Conservation (phyloP, 2,113 vertebrate genomes). For the Stigmatopora nigra region DNA sequence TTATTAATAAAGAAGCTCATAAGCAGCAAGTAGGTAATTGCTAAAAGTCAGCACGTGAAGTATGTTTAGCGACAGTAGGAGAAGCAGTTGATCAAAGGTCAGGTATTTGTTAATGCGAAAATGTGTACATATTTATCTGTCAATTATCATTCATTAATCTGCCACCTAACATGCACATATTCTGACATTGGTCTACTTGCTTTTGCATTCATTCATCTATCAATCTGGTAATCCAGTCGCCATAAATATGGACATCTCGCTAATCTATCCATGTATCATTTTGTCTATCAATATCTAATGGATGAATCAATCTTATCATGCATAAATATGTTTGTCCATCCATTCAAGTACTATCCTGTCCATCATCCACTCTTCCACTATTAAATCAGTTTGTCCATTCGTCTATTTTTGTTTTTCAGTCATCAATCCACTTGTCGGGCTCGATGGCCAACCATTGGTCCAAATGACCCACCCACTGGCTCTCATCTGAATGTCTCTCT, state of each 20-base stretch:
- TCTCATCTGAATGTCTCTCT: background rate
- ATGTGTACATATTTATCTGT: background rate
- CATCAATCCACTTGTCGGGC: no score
- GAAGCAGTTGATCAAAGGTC: background rate
- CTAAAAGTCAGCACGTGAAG: constrained; percentile 2
- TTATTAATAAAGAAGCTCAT: constrained; percentile 29
- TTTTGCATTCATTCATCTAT: background rate
- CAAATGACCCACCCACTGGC: no score
- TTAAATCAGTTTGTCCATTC: background rate
- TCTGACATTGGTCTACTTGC: background rate
- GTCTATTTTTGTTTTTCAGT: no score
- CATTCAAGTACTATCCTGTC: background rate
- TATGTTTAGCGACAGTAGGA: background rate
- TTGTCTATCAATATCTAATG: background rate
- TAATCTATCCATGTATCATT: background rate
- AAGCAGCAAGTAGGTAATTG: constrained; percentile 25
- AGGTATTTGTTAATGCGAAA: background rate
- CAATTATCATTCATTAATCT: background rate
- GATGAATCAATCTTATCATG: background rate
- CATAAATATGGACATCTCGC: background rate
- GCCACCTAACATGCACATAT: background rate
- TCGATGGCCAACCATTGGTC: no score
- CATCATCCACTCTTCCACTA: background rate
- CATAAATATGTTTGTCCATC: background rate
- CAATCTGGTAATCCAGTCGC: background rate